Conservation (phyloP, 2,113 vertebrate genomes). For the Protobothrops flavoviridis region DNA sequence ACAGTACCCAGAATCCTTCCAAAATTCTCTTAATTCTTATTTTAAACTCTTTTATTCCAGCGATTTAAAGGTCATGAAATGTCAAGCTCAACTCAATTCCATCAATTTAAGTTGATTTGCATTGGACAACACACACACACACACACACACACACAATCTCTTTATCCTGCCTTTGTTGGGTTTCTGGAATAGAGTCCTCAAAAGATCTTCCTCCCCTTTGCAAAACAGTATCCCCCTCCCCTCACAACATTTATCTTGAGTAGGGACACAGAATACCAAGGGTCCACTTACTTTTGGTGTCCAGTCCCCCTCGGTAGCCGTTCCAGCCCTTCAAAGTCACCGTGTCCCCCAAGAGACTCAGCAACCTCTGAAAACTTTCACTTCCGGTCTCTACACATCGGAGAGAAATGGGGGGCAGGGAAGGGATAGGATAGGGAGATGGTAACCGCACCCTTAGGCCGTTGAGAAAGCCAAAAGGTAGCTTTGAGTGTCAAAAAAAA, state of each 20-base stretch:
- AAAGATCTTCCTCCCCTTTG: neutral
- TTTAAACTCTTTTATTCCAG: too few relatives aligned
- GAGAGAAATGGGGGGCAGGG: neutral
- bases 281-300: conserved; percentile 91
- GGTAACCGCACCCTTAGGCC: neutral
- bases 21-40: too few relatives aligned
- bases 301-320: conserved; percentile 94
- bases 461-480: neutral
- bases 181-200: neutral
- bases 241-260: neutral
- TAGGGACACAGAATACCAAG: neutral
- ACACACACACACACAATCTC: neutral
- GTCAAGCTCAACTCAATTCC: neutral
- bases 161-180: neutral
- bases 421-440: too few relatives aligned
- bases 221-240: neutral
- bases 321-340: conserved; percentile 94
- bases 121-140: too few relatives aligned
- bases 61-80: neutral
- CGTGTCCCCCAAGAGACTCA: conserved; percentile 88
- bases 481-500: neutral
- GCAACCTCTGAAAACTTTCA: conserved; percentile 89
- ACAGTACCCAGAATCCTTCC: too few relatives aligned
- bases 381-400: conserved; percentile 83
- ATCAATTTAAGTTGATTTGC: neutral